These are phyloP conservation scores for Cheilosia variabilis DNA, from an alignment of 2,888 invertebrate species.

Conservation along the genomic window DNA sequence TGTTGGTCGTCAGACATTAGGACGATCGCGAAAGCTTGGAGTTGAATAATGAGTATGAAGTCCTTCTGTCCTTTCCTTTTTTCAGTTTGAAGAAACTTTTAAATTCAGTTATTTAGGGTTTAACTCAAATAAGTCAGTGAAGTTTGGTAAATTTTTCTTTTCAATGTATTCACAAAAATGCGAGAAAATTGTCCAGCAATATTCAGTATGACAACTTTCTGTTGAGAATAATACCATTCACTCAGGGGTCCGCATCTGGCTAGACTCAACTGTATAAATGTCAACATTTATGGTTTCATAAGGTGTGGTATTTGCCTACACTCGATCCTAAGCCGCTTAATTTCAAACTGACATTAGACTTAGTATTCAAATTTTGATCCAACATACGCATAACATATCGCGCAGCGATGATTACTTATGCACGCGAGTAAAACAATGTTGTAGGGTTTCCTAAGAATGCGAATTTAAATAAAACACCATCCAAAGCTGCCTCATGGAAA, in stretches of 20 bases:
- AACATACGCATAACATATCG: constrained; percentile 28
- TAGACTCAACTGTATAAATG: not conserved
- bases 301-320: constrained; percentile 62
- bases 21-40: too few relatives aligned
- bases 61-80: too few relatives aligned
- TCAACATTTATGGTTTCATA: constrained; percentile 54
- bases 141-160: too few relatives aligned
- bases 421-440: constrained; percentile 39
- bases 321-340: constrained; percentile 61
- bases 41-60: too few relatives aligned
- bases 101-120: too few relatives aligned
- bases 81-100: too few relatives aligned
- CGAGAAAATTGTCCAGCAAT: too few relatives aligned
- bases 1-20: too few relatives aligned
- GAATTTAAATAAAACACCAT: constrained; percentile 48
- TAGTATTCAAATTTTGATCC: constrained; percentile 43
- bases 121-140: too few relatives aligned
- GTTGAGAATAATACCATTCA: too few relatives aligned
- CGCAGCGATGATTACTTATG: constrained; percentile 42
- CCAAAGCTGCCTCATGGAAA: constrained; percentile 25
- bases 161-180: too few relatives aligned
- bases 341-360: constrained; percentile 28
- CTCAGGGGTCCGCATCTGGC: not conserved
- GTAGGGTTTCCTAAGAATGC: constrained; percentile 58
- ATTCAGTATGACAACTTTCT: too few relatives aligned